Conservation (phyloP, 2,113 vertebrate species). For the Conger conger region DNA sequence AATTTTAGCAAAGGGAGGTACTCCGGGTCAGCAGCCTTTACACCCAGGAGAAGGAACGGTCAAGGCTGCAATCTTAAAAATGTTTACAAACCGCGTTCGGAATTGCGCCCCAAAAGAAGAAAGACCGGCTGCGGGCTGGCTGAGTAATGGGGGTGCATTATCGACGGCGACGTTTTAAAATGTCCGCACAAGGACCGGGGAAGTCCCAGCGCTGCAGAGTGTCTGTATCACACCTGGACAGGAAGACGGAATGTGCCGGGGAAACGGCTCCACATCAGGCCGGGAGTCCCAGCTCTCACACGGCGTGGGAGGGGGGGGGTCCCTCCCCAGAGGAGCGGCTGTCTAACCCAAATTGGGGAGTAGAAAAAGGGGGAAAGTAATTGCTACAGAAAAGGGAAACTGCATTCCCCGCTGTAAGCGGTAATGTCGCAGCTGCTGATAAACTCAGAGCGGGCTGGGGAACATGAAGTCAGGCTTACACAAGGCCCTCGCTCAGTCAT, state of each 20-base stretch:
- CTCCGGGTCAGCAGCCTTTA: background rate
- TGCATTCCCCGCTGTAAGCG: background rate
- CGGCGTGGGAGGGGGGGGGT: no score
- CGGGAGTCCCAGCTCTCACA: background rate
- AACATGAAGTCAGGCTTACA: slow-evolving; percentile 22
- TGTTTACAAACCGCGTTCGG: background rate
- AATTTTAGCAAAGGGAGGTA: background rate
- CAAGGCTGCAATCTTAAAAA: no score
- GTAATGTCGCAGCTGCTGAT: background rate
- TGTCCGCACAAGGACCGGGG: background rate
- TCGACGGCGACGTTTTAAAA: background rate
- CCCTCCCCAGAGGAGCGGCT: background rate
- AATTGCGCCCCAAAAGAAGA: background rate
- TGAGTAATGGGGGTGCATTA: background rate
- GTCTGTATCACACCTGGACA: background rate
- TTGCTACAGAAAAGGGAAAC: background rate
- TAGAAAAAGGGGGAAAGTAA: background rate
- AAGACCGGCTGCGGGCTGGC: background rate
- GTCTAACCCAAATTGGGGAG: background rate
- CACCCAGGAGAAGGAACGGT: background rate
- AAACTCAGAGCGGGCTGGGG: background rate
- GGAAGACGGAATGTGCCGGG: background rate
- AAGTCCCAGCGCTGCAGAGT: background rate
- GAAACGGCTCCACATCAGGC: no score
- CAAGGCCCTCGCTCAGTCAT: slow-evolving; percentile 64